phyloP scores from a whole-genome alignment of 2,113 vertebrate species.

The Macrotis lagotis region DNA sequence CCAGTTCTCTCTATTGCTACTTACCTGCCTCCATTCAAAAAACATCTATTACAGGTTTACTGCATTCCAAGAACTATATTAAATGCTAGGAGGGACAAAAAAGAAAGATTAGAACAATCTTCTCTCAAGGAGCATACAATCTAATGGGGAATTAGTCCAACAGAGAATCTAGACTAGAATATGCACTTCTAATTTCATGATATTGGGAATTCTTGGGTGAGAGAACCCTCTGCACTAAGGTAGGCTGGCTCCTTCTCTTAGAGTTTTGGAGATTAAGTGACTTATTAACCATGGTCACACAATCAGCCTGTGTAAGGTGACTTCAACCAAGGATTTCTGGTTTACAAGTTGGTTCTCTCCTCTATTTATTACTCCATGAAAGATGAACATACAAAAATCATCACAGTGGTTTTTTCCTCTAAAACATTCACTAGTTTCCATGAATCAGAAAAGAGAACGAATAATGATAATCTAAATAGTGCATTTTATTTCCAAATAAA shows the following conservation, averaged over 20 bases:
- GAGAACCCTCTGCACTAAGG: not conserved
- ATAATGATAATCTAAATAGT: constrained; percentile 34
- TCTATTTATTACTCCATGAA: not conserved
- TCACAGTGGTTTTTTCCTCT: not conserved
- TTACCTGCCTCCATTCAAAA: not conserved
- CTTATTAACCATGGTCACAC: not conserved
- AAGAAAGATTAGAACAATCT: not conserved
- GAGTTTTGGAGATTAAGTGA: not conserved
- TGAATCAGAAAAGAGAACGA: not conserved
- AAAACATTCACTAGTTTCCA: not conserved
- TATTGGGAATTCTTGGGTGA: not conserved
- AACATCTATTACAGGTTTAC: not conserved
- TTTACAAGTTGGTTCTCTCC: not conserved
- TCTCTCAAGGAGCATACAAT: not conserved
- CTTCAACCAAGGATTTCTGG: not conserved
- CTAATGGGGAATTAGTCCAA: not conserved
- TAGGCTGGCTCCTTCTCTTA: not conserved
- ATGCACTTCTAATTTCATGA: not conserved
- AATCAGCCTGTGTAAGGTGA: not conserved
- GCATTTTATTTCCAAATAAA: not conserved
- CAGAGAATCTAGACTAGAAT: not conserved
- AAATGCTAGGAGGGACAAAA: not conserved
- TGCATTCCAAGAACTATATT: not conserved
- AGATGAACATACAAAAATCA: not conserved
- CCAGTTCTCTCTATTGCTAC: not conserved